phyloP scores from a whole-genome alignment of 2,113 vertebrate genomes.

The Dryoscopus gambensis region DNA sequence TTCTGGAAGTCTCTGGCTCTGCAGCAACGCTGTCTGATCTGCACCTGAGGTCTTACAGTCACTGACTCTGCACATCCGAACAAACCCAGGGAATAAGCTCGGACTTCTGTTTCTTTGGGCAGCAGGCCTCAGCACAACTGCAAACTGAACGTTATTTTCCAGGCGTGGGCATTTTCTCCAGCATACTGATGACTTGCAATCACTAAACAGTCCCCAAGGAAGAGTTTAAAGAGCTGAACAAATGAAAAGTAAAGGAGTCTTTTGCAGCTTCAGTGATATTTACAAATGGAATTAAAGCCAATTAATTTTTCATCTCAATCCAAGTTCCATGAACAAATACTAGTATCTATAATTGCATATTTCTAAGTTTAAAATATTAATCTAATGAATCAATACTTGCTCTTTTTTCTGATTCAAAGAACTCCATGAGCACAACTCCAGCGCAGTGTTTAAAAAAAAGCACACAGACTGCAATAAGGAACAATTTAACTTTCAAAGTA shows the following conservation, averaged over 20 bases:
- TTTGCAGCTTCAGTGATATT: background rate
- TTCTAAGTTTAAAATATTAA: background rate
- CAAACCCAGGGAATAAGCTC: background rate
- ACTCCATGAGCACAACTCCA: background rate
- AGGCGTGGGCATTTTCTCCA: background rate
- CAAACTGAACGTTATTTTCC: background rate
- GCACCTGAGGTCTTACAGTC: background rate
- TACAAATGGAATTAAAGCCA: background rate
- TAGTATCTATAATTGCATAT: background rate
- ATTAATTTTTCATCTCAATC: background rate
- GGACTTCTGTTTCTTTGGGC: background rate
- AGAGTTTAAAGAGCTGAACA: background rate
- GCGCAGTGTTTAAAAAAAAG: background rate
- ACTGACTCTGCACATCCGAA: background rate
- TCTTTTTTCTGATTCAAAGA: background rate
- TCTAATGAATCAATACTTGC: background rate
- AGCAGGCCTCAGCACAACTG: background rate
- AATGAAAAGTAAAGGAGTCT: background rate
- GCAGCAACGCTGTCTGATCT: background rate
- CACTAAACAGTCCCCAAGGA: background rate
- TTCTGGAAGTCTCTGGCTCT: background rate
- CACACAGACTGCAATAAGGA: background rate
- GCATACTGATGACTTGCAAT: background rate
- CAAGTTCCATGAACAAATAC: background rate
- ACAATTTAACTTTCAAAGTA: conserved; percentile 22